These are phyloP conservation scores for Embiotoca jacksoni DNA, from an alignment of 2,113 vertebrate genomes.

Conservation along the genomic window DNA sequence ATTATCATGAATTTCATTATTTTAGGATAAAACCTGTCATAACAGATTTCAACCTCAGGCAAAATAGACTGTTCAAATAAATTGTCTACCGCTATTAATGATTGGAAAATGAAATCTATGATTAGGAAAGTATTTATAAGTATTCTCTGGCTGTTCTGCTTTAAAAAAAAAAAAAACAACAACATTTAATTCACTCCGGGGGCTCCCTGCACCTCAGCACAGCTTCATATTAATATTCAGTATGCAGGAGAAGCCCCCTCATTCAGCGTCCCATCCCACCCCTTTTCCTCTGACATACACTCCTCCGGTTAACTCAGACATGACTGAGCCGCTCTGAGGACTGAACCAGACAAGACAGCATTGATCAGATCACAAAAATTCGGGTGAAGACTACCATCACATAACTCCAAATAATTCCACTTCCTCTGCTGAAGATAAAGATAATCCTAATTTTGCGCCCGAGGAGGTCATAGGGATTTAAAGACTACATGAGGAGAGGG, in stretches of 20 bases:
- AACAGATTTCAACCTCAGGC: constrained; percentile 14
- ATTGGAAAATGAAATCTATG: neutral
- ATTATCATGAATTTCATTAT: constrained; percentile 14
- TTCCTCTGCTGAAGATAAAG: neutral
- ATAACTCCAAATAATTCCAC: neutral
- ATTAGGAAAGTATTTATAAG: constrained; percentile 1
- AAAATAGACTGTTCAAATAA: neutral
- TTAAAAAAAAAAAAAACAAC: constrained; percentile 18
- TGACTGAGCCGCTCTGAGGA: constrained; percentile 42
- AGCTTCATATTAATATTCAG: constrained; percentile 47
- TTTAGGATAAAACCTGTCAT: neutral
- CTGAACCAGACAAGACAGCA: constrained; percentile 27
- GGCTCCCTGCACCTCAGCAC: constrained; percentile 11
- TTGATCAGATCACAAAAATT: constrained; percentile 35
- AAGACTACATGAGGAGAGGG: neutral
- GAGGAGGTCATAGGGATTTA: constrained; percentile 12
- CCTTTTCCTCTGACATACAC: constrained; percentile 51
- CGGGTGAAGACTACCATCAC: constrained; percentile 4
- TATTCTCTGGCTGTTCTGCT: neutral
- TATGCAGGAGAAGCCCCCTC: constrained; percentile 41
- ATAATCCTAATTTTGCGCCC: neutral
- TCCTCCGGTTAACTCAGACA: constrained; percentile 46
- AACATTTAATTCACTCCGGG: neutral
- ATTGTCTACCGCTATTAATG: neutral
- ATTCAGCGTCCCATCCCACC: constrained; percentile 55